phyloP scores from a whole-genome alignment of 1,140 invertebrate genomes.

The Drosophila grimshawi region DNA sequence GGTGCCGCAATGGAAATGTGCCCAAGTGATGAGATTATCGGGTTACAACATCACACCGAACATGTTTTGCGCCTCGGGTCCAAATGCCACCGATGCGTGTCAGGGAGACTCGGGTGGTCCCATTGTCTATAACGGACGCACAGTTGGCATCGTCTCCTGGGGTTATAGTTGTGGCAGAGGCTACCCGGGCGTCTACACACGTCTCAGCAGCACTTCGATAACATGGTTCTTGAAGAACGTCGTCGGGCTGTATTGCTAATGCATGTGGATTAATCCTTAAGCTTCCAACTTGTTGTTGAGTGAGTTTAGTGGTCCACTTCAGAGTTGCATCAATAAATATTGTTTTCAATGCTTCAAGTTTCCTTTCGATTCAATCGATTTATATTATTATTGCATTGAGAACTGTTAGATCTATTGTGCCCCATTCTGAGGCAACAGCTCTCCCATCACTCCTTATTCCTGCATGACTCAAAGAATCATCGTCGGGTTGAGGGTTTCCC shows the following conservation, averaged over 20 bases:
- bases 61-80: conserved; percentile 84
- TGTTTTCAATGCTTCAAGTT: too few relatives aligned
- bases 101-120: conserved; percentile 68
- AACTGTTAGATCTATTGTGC: too few relatives aligned
- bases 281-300: background rate
- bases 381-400: too few relatives aligned
- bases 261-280: background rate
- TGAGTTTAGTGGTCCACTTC: too few relatives aligned
- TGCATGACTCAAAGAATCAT: too few relatives aligned
- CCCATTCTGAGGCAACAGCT: too few relatives aligned
- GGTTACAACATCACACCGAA: conserved; percentile 30
- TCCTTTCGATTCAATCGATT: too few relatives aligned
- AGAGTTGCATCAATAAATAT: too few relatives aligned
- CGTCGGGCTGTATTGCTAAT: conserved; percentile 31
- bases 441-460: too few relatives aligned
- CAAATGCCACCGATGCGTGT: conserved; percentile 60
- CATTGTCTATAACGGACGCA: conserved; percentile 25
- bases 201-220: conserved; percentile 37
- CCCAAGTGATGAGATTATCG: background rate
- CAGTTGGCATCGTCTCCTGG: conserved; percentile 86
- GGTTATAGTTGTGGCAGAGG: conserved; percentile 84
- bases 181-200: conserved; percentile 87
- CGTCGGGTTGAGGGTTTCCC: too few relatives aligned
- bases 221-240: conserved; percentile 35
- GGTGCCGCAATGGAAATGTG: conserved; percentile 20